Conservation (phyloP, 2,797 vertebrate genomes). For the Tarsius wallacei region DNA sequence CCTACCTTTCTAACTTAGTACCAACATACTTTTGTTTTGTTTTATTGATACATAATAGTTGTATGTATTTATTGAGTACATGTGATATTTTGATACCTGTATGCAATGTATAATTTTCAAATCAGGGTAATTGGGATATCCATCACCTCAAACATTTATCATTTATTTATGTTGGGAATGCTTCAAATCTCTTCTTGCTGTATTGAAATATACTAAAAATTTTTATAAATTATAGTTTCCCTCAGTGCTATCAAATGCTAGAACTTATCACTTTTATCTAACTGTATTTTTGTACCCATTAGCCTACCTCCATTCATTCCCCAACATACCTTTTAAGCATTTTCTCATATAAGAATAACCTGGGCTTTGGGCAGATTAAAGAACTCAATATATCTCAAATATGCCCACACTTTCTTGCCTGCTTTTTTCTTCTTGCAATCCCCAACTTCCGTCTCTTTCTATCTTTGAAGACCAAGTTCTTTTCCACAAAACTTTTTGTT, state of each 20-base stretch:
- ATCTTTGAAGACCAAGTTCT: slow-evolving; percentile 43
- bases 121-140: not conserved
- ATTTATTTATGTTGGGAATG: not conserved
- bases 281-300: not conserved
- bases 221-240: not conserved
- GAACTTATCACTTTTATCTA: not conserved
- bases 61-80: not conserved
- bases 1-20: slow-evolving; percentile 47
- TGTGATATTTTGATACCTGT: not conserved
- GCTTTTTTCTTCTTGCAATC: not conserved
- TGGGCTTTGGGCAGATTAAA: slow-evolving; percentile 23
- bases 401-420: not conserved
- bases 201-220: not conserved
- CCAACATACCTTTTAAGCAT: not conserved
- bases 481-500: slow-evolving; percentile 25
- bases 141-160: not conserved
- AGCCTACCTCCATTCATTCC: not conserved
- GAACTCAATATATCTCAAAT: slow-evolving; percentile 26
- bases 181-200: not conserved
- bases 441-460: slow-evolving; percentile 1
- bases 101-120: not conserved
- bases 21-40: not conserved
- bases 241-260: not conserved
- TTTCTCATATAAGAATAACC: slow-evolving; percentile 22
- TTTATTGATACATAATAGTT: not conserved